Percentiles rank a stretch among this genome's conserved stretches.
Conservation (phyloP, 2,888 invertebrate genomes). For the Andrena trimmerana region DNA sequence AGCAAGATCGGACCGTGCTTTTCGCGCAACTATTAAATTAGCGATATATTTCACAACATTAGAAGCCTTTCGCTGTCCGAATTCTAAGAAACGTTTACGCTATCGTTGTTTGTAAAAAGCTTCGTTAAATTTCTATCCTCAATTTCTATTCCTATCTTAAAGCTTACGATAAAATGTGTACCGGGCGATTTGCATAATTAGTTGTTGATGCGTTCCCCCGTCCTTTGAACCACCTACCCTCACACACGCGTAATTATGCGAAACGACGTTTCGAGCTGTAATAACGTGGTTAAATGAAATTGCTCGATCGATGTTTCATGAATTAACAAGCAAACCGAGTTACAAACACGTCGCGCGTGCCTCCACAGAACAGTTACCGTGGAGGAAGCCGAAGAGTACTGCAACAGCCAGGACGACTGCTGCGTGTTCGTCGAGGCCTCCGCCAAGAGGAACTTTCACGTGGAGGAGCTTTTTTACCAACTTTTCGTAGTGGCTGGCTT, state of each 20-base stretch:
- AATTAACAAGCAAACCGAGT: background rate
- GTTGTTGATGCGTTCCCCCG: background rate
- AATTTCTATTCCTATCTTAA: too few species aligned
- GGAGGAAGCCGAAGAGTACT: conserved; percentile 92
- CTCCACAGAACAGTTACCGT: conserved; percentile 89
- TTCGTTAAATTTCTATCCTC: too few species aligned
- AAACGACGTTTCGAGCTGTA: background rate
- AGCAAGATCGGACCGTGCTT: too few species aligned
- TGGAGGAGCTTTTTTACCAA: conserved; percentile 94
- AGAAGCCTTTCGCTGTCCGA: too few species aligned
- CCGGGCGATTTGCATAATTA: background rate
- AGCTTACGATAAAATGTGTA: background rate
- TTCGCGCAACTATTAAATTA: too few species aligned
- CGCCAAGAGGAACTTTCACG: conserved; percentile 92
- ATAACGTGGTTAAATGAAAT: background rate
- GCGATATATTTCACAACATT: too few species aligned
- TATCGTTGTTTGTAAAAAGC: background rate
- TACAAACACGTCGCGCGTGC: background rate
- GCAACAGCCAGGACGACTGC: conserved; percentile 90
- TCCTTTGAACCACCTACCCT: background rate
- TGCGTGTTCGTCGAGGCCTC: conserved; percentile 94
- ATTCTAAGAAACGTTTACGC: background rate
- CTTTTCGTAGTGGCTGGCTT: conserved; percentile 93
- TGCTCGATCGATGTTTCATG: background rate
- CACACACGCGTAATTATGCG: background rate